These are phyloP conservation scores for Caenorhabditis sp. DNA, from an alignment of 2,888 invertebrate species.

Conservation along the genomic window DNA sequence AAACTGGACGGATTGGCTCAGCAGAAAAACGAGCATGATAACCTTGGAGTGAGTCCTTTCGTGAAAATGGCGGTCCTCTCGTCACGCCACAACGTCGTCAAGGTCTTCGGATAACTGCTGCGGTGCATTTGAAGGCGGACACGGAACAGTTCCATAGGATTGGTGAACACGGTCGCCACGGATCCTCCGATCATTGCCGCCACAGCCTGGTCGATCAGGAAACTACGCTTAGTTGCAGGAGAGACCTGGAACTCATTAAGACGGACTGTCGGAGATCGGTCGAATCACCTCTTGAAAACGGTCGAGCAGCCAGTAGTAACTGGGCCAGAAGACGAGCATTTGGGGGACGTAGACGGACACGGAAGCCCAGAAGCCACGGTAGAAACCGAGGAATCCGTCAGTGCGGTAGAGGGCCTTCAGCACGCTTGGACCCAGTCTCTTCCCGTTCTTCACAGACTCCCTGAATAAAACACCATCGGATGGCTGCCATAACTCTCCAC, in stretches of 20 bases:
- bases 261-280: background rate
- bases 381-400: conserved; percentile 68
- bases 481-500: no score
- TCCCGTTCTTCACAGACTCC: conserved; percentile 34
- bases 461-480: background rate
- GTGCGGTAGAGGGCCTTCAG: conserved; percentile 63
- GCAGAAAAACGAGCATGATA: no score
- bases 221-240: conserved; percentile 46
- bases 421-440: conserved; percentile 47
- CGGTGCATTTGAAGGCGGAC: conserved; percentile 68
- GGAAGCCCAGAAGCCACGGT: conserved; percentile 66
- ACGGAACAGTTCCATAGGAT: conserved; percentile 70
- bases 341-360: conserved; percentile 66
- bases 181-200: conserved; percentile 67
- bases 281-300: background rate
- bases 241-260: conserved; percentile 26
- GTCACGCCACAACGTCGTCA: conserved; percentile 58
- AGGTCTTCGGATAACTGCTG: conserved; percentile 55
- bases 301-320: conserved; percentile 58
- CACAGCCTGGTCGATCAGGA: conserved; percentile 64
- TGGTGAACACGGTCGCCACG: conserved; percentile 63
- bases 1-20: background rate
- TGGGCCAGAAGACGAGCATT: conserved; percentile 68
- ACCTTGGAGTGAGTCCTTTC: conserved; percentile 67
- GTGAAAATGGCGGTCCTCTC: conserved; percentile 62